Percentiles rank a stretch among this genome's conserved stretches.
These are phyloP conservation scores for Scelioninae gen. 1 DNA, from an alignment of 2,888 invertebrate genomes.

Conservation along the genomic window DNA sequence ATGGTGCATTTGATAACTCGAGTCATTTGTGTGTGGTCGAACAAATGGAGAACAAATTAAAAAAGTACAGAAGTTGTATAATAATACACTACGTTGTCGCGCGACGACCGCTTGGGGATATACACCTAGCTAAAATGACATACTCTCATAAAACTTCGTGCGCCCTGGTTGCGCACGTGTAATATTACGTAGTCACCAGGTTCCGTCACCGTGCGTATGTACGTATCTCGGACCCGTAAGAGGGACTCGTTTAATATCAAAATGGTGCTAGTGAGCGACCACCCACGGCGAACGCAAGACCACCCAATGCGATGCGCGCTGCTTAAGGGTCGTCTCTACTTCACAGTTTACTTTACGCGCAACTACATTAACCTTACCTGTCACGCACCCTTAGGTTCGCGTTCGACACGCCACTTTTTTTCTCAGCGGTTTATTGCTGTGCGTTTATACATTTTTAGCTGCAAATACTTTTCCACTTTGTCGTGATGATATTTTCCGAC, in stretches of 20 bases:
- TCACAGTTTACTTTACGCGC: constrained; percentile 80
- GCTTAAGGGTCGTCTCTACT: constrained; percentile 80
- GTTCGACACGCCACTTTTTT: constrained; percentile 63
- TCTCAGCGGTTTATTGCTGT: constrained; percentile 23
- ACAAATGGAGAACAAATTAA: neutral
- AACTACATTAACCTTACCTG: constrained; percentile 70
- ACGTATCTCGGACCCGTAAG: constrained; percentile 53
- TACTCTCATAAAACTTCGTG: constrained; percentile 75
- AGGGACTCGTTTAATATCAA: constrained; percentile 79
- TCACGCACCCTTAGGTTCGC: constrained; percentile 72
- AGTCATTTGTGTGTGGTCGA: constrained; percentile 24
- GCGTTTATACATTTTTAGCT: constrained; percentile 13
- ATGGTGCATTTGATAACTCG: constrained; percentile 48
- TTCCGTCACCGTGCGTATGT: constrained; percentile 59
- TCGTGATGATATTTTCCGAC: constrained; percentile 19
- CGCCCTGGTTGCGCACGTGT: constrained; percentile 71
- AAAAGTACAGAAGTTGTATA: constrained; percentile 40
- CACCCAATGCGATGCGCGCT: constrained; percentile 82
- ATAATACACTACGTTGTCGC: constrained; percentile 43
- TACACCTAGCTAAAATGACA: constrained; percentile 77
- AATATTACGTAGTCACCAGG: constrained; percentile 70
- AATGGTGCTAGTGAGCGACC: constrained; percentile 82
- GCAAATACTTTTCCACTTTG: constrained; percentile 41
- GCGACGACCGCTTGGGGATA: constrained; percentile 37
- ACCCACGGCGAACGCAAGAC: constrained; percentile 81